Conservation (phyloP, 1,140 invertebrate genomes). For the Mya arenaria region DNA sequence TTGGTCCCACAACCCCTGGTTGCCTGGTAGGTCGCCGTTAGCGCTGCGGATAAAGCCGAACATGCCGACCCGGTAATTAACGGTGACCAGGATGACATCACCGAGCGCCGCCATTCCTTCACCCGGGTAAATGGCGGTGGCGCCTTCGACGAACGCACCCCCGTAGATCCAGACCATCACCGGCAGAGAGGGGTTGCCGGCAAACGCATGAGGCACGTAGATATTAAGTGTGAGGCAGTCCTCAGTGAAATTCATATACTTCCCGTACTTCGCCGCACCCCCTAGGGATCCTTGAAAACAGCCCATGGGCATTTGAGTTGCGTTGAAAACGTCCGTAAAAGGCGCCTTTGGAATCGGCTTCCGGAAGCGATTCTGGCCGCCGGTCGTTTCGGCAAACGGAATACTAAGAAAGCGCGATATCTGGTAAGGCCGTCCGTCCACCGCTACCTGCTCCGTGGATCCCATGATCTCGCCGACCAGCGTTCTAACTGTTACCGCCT, state of each 20-base stretch:
- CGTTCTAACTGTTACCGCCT: constrained; percentile 11
- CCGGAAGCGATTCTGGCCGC: constrained; percentile 7
- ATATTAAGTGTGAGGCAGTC: constrained; percentile 94
- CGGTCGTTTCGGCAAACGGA: constrained; percentile 39
- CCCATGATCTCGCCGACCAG: constrained; percentile 9
- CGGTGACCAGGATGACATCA: constrained; percentile 91
- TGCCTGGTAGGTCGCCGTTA: constrained; percentile 70
- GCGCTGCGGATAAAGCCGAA: constrained; percentile 87
- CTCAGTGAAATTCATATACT: background rate
- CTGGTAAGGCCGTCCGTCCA: constrained; percentile 10
- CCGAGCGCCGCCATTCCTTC: constrained; percentile 86
- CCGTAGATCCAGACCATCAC: constrained; percentile 98
- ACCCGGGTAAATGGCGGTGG: constrained; percentile 95
- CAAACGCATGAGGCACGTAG: constrained; percentile 84
- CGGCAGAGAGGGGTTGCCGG: constrained; percentile 10
- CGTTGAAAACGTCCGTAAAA: constrained; percentile 17
- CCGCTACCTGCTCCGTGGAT: background rate
- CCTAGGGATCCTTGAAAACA: constrained; percentile 2
- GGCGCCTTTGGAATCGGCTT: constrained; percentile 41
- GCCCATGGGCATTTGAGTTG: background rate
- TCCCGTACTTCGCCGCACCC: no score
- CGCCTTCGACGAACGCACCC: constrained; percentile 94
- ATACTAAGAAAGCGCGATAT: constrained; percentile 28
- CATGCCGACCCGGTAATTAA: constrained; percentile 89
- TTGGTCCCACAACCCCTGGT: constrained; percentile 83